These are phyloP conservation scores for Callaeas wilsoni DNA, from an alignment of 2,113 vertebrate species.

Conservation along the genomic window DNA sequence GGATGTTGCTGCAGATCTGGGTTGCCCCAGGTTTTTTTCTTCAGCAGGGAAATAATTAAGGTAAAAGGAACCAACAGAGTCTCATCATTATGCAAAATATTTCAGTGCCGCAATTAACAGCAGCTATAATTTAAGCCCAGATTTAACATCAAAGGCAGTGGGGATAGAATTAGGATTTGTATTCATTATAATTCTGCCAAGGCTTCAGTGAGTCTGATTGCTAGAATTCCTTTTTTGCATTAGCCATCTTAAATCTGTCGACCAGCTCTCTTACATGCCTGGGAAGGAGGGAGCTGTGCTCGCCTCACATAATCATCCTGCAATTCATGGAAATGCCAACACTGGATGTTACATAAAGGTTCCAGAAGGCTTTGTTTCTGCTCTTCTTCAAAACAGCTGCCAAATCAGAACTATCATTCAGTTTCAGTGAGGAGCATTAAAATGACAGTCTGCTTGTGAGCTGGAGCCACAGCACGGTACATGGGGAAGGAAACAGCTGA, in stretches of 20 bases:
- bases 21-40: not conserved
- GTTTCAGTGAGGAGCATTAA: not conserved
- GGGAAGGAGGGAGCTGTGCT: not conserved
- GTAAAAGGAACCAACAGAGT: not conserved
- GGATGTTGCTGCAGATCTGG: not conserved
- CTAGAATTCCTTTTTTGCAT: slow-evolving; percentile 30
- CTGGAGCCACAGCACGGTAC: not conserved
- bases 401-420: not conserved
- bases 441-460: not conserved
- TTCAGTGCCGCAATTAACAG: not conserved
- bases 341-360: not conserved
- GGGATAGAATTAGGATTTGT: slow-evolving; percentile 38
- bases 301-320: slow-evolving; percentile 8
- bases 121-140: slow-evolving; percentile 9
- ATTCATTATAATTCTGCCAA: slow-evolving; percentile 21
- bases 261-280: not conserved
- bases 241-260: not conserved
- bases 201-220: not conserved
- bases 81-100: slow-evolving; percentile 27
- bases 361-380: slow-evolving; percentile 38
- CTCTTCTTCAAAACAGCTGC: slow-evolving; percentile 10
- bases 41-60: not conserved
- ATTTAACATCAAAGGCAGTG: slow-evolving; percentile 24
- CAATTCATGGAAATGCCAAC: not conserved
- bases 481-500: not conserved